Evolutionary conservation across 2,113 vertebrate species (phyloP).

Genomic region (Piprites chloris): DNA sequence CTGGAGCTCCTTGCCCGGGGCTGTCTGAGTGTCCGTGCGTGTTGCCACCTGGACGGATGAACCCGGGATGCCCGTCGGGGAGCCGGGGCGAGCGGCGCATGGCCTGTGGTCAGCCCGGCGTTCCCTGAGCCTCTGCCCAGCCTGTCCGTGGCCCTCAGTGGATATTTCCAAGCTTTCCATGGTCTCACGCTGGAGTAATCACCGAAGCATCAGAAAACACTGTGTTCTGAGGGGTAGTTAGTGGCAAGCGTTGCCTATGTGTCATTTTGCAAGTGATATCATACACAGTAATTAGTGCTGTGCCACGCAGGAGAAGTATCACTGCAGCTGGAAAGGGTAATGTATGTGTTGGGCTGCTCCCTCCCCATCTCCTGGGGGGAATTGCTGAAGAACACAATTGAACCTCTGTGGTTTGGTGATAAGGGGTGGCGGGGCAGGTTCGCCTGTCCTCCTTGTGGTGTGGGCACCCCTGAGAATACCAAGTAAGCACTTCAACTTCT

Average conservation of each 20-base stretch:
- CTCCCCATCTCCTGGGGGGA: neutral
- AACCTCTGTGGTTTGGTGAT: neutral
- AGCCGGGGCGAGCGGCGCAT: fast-evolving
- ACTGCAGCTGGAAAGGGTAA: neutral
- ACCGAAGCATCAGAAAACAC: neutral
- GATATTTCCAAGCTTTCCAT: neutral
- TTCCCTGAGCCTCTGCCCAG: neutral
- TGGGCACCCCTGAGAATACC: neutral
- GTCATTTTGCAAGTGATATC: neutral
- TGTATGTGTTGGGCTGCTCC: neutral
- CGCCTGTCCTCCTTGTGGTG: neutral
- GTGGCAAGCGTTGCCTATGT: neutral
- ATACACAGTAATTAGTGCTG: neutral
- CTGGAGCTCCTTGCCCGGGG: neutral
- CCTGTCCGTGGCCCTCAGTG: neutral
- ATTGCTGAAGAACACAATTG: neutral
- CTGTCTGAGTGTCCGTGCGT: neutral
- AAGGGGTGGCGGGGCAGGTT: neutral
- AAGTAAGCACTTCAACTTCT: neutral
- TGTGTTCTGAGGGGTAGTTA: neutral
- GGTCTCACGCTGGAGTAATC: neutral
- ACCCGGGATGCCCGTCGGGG: fast-evolving
- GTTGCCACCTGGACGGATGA: neutral
- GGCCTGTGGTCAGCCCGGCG: neutral
- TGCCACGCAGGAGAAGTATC: neutral